These are phyloP conservation scores for Nasalis larvatus DNA, from an alignment of 2,113 vertebrate genomes.

Conservation along the genomic window DNA sequence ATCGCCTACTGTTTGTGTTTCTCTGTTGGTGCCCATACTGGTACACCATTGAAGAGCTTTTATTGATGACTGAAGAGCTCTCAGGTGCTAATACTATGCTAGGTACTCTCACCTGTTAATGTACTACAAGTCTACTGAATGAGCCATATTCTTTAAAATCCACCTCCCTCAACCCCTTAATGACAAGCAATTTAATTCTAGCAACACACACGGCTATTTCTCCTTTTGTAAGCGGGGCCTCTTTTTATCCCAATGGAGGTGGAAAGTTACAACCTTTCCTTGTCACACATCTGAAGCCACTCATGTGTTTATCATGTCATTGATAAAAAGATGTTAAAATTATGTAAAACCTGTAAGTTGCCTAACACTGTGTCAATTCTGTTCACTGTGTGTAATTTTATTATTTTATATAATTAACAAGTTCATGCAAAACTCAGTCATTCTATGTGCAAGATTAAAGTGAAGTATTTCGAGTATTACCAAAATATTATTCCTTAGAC, in stretches of 20 bases:
- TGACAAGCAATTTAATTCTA: not conserved
- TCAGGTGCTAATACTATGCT: not conserved
- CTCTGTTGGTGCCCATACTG: not conserved
- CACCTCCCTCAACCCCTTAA: not conserved
- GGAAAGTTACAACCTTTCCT: not conserved
- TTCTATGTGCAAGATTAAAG: slow-evolving; percentile 46
- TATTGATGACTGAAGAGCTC: not conserved
- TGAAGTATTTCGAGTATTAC: slow-evolving; percentile 52
- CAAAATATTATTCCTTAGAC: slow-evolving; percentile 53
- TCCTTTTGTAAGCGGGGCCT: not conserved
- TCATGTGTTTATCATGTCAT: not conserved
- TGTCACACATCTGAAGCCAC: not conserved
- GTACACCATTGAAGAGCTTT: not conserved
- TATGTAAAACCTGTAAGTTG: not conserved
- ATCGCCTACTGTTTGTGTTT: not conserved
- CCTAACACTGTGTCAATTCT: not conserved
- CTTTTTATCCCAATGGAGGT: not conserved
- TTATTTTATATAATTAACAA: slow-evolving; percentile 59
- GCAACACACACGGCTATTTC: not conserved
- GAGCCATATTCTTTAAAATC: not conserved
- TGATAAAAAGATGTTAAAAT: not conserved
- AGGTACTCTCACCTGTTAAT: not conserved
- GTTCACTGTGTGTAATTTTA: slow-evolving; percentile 18
- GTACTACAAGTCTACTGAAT: not conserved
- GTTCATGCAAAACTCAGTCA: slow-evolving; percentile 40